phyloP scores from a whole-genome alignment of 2,797 vertebrate species.

The Xiphorhynchus erythropygius region DNA sequence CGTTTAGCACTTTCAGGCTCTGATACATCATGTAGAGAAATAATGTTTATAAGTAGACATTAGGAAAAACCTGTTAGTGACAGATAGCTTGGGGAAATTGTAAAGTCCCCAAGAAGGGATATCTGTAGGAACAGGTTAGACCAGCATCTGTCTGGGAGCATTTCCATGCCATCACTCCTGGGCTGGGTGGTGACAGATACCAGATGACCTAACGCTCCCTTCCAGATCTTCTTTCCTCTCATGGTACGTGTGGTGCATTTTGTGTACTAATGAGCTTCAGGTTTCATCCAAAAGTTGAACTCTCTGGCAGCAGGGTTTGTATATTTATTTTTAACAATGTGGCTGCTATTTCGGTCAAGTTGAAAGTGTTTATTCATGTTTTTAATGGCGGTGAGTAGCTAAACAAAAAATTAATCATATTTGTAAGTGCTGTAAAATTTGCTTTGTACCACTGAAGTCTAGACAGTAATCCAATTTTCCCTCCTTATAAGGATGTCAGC shows the following conservation, averaged over 20 bases:
- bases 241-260: not conserved
- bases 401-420: not conserved
- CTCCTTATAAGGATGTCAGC: not conserved
- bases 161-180: not conserved
- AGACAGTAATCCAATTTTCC: not conserved
- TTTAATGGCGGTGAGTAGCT: not conserved
- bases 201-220: not conserved
- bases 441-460: not conserved
- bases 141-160: not conserved
- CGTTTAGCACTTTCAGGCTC: not conserved
- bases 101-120: not conserved
- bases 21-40: not conserved
- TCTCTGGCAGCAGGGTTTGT: not conserved
- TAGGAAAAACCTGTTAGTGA: not conserved
- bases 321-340: not conserved
- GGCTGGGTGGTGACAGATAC: not conserved
- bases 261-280: not conserved
- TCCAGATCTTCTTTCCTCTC: not conserved
- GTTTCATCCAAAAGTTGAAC: not conserved
- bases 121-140: not conserved
- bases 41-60: not conserved
- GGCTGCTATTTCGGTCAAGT: not conserved
- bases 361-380: not conserved
- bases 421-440: not conserved
- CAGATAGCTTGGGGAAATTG: not conserved